A percentile compares a stretch with the other conserved stretches of the same genome.
These are phyloP conservation scores for Cartodere bifasciata DNA, from an alignment of 2,888 invertebrate species.

Conservation along the genomic window DNA sequence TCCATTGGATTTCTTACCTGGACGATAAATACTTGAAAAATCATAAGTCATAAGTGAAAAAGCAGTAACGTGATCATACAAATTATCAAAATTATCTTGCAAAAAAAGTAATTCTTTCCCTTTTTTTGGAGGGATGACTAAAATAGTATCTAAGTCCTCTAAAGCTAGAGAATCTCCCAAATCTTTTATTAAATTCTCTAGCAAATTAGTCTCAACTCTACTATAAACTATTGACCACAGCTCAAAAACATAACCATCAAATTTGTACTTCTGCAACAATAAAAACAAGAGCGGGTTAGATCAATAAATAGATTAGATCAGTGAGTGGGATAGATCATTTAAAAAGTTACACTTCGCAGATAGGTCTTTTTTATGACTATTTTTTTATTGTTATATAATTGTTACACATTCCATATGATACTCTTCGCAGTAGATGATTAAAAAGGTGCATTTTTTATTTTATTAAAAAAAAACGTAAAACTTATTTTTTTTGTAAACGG, in stretches of 20 bases:
- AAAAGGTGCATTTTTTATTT: too few species aligned
- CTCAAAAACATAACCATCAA: slow-evolving; percentile 85
- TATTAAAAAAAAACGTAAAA: too few species aligned
- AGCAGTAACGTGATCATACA: slow-evolving; percentile 65
- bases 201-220: slow-evolving; percentile 41
- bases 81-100: slow-evolving; percentile 59
- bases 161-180: slow-evolving; percentile 44
- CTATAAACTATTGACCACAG: slow-evolving; percentile 76
- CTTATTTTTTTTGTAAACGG: too few species aligned
- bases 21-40: slow-evolving; percentile 69
- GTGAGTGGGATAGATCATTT: too few species aligned
- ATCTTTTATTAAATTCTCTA: slow-evolving; percentile 51
- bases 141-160: slow-evolving; percentile 47
- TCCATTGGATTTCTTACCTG: slow-evolving; percentile 40
- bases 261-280: slow-evolving; percentile 60
- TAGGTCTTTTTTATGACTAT: too few species aligned
- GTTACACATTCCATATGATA: too few species aligned
- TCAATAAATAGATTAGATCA: too few species aligned
- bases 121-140: slow-evolving; percentile 70
- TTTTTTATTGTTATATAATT: too few species aligned
- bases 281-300: too few species aligned
- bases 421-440: too few species aligned
- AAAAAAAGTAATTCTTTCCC: slow-evolving; percentile 54
- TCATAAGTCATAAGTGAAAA: slow-evolving; percentile 98
- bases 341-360: too few species aligned